phyloP scores from a whole-genome alignment of 2,113 vertebrate genomes.

The Sinocyclocheilus maitianheensis region DNA sequence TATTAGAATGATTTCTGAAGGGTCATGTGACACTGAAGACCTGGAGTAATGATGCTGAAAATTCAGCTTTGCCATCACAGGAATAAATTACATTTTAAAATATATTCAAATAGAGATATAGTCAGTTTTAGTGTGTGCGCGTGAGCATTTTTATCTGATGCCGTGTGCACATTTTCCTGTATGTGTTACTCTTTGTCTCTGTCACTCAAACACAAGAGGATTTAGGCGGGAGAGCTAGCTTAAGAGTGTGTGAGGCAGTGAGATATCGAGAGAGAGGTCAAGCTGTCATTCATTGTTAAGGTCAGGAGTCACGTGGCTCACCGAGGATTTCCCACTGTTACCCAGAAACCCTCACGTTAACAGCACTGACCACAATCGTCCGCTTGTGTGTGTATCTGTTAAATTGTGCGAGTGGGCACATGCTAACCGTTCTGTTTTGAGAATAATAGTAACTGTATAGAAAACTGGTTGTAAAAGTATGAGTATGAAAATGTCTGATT shows the following conservation, averaged over 20 bases:
- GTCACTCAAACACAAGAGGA: slow-evolving; percentile 38
- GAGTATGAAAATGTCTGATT: not conserved
- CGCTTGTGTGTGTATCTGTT: not conserved
- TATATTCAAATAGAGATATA: too few relatives aligned
- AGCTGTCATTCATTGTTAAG: slow-evolving; percentile 14
- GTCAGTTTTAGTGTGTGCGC: not conserved
- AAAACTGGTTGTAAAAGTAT: not conserved
- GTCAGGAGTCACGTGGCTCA: slow-evolving; percentile 30
- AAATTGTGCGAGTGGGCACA: not conserved
- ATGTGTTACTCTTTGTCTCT: slow-evolving; percentile 16
- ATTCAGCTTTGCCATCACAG: too few relatives aligned
- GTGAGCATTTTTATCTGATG: not conserved
- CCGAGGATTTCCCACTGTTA: not conserved
- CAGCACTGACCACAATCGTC: slow-evolving; percentile 33
- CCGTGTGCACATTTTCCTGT: not conserved
- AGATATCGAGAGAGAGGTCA: slow-evolving; percentile 25
- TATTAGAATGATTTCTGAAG: too few relatives aligned
- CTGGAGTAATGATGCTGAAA: too few relatives aligned
- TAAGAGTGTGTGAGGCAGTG: slow-evolving; percentile 20
- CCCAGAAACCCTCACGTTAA: slow-evolving; percentile 8
- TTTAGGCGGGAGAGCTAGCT: slow-evolving; percentile 27
- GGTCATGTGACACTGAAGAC: too few relatives aligned
- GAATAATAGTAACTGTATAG: not conserved
- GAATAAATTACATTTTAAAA: too few relatives aligned
- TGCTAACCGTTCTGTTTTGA: not conserved